Evolutionary conservation across 2,888 invertebrate species (phyloP), one percentile per base, ranked within the genome.

Genomic region (Tiliacea citrago): DNA sequence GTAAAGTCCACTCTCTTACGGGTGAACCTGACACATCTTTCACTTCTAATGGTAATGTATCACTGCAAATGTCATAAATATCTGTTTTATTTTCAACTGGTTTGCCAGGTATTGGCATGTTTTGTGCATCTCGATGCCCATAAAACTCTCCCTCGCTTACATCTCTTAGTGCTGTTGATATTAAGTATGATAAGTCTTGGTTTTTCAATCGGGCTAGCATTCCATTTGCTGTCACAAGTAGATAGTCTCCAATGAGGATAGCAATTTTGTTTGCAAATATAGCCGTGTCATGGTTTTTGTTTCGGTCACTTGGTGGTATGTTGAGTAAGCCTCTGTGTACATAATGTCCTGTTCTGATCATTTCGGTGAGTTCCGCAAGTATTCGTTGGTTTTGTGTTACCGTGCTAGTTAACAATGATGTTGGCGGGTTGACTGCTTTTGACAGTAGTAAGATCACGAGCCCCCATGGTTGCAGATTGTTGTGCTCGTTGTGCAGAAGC

Each of bases 231-330:
- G 98, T 98, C 42, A 98, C 98, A 0, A 99, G 95, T 75, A 99
- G 96, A 92, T 98, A 99, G 92, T 99, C 99, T 45, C 98, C 99
- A 81, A 98, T 98, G 0, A 99, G 96, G 18, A 99, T 97, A 0
- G 98, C 98, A 88, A 99, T 98, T 96, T 98, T 99, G 92, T 99
- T 99, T 0, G 98, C 98, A 92, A 98, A 98, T 90, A 98, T 97
- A 95, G 98, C 97, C 75, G 98, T 98, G 65, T 97, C 97, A 47
- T 96, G 95, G 69, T 97, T 97, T 39, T 96, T 94, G 21, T 95
- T 91, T 84, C 97, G 94, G 55, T 97, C 94, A 86, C 97, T 97
- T 2, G 90, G 72, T 0, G 94, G 91, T 83, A 96, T 92, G 82
- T 96, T 96, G n/a, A 96, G 86, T 10, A 96, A 80, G 2, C 96